Evolutionary conservation across 2,113 vertebrate species (phyloP).

Genomic region (Heterotilapia buettikoferi): DNA sequence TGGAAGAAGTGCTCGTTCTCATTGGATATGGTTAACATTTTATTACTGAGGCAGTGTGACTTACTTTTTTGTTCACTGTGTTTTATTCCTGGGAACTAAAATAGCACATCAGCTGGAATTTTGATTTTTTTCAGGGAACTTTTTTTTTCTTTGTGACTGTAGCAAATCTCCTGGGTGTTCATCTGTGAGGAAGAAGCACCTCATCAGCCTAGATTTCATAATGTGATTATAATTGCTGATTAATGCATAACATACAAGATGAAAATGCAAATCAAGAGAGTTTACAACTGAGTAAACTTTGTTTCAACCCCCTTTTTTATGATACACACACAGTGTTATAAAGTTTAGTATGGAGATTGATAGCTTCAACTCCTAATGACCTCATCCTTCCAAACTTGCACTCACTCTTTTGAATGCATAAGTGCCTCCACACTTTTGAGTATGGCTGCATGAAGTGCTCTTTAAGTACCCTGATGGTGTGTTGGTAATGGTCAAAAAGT

Average conservation of each 20-base stretch:
- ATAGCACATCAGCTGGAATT: constrained; percentile 1
- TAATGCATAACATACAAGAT: constrained; percentile 45
- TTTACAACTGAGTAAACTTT: constrained; percentile 19
- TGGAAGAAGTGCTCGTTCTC: background rate
- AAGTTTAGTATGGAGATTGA: background rate
- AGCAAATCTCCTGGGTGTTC: background rate
- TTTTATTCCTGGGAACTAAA: constrained; percentile 22
- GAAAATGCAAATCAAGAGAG: constrained; percentile 27
- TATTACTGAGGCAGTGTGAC: constrained; percentile 5
- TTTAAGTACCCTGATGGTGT: background rate
- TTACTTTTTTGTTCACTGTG: background rate
- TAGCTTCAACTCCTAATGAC: background rate
- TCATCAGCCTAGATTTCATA: constrained; percentile 51
- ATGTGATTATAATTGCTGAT: constrained; percentile 61
- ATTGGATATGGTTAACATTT: constrained; percentile 29
- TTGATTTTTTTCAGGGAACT: background rate
- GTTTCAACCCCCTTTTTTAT: background rate
- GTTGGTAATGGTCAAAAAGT: background rate
- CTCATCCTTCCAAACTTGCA: background rate
- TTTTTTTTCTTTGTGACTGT: background rate
- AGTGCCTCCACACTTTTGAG: background rate
- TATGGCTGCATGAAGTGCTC: background rate
- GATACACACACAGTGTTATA: background rate
- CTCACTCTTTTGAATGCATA: background rate
- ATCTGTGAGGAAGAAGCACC: background rate